Evolutionary conservation across 2,888 invertebrate genomes (phyloP), one percentile per base, ranked within the genome.

Genomic region (Hydriomena furcata): DNA sequence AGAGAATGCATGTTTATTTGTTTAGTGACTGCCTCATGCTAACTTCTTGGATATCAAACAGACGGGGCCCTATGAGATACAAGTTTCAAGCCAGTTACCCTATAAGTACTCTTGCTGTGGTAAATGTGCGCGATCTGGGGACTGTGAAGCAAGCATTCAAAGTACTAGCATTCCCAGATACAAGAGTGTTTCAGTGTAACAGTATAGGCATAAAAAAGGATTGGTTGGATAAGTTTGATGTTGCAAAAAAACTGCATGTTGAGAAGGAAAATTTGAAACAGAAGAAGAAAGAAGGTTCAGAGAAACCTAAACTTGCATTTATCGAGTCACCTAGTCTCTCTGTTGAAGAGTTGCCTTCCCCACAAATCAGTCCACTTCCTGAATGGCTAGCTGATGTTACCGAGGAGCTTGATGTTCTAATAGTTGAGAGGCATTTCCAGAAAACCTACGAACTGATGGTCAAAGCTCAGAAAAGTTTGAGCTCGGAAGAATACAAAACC

Each of bases 351-450:
- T 52, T 84, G 43, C 85, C 77, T 13, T 86, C 87, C 24, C 87
- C 86, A 6, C 86, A 86, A 61, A 66, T 83, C 27, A 61, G 79
- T 20, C 75, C 81, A 2, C 58, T 91, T 32, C 96, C 97, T 0
- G 97, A 97, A 71, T 99, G 98, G 98, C 83, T 99, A 44, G 84
- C 94, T 47, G 98, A 98, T 80, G 94, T 97, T 2, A 95, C 97
- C 0, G 99, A 99, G 79, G 98, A 99, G 81, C 89, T 99, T 44
- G 98, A 99, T 89, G 98, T 98, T 7, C 93, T 95, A 66, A 96
- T 99, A 60, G 99, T 98, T 0, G 98, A 99, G 82, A 93, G 99
- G 65, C 97, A 98, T 82, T 99, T 99, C 74, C 97, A 98, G 79
- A 97, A 96, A 72, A 98, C 98, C 0, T 95, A 97, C 59, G 93